phyloP scores from a whole-genome alignment of 2,888 invertebrate genomes.

The Ochropleura leucogaster region DNA sequence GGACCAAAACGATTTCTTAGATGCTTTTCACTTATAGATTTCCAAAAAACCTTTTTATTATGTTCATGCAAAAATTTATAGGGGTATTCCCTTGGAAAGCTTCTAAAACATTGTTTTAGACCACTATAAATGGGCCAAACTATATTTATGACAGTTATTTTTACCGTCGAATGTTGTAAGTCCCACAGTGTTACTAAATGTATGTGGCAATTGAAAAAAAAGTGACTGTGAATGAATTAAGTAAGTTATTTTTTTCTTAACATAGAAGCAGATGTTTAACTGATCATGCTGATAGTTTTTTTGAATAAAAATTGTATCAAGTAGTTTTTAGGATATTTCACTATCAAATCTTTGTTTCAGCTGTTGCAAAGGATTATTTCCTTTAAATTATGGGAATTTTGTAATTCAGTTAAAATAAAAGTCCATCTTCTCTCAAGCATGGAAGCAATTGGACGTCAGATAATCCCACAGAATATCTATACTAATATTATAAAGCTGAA shows the following conservation, averaged over 20 bases:
- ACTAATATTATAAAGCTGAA: no score
- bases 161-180: no score
- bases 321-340: neutral
- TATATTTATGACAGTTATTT: neutral
- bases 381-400: neutral
- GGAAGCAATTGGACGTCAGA: constrained; percentile 27
- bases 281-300: constrained; percentile 7
- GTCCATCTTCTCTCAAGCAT: neutral
- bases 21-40: neutral
- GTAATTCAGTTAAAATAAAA: neutral
- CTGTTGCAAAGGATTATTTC: neutral
- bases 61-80: neutral
- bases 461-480: constrained; percentile 10
- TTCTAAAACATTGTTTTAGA: neutral
- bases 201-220: no score
- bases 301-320: neutral
- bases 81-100: neutral
- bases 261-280: neutral
- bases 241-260: neutral
- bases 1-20: neutral
- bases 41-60: neutral
- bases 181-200: no score
- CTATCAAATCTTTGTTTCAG: neutral
- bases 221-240: neutral
- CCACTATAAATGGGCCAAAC: neutral